Base-by-base conservation (phyloP, 2,797 vertebrate species). In the Basileuterus tristriatus region DNA sequence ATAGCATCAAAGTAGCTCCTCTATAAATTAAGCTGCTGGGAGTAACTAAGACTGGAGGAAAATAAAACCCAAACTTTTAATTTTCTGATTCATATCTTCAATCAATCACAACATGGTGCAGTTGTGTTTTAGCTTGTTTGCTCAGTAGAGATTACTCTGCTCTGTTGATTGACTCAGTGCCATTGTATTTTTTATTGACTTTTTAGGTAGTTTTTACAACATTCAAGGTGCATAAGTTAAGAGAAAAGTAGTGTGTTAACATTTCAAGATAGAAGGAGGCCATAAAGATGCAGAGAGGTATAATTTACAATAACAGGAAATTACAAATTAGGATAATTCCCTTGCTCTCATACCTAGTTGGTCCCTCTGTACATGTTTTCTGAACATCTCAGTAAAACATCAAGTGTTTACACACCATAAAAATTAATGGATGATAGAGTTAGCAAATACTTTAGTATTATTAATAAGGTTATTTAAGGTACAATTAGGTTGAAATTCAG, bases 31-130 rank as follows among this genome's bases (percentile, higher is more conserved):
- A 96, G 77, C 79, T 91, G 86, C 85, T 80, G 85, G 85, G 94
- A 97, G 95, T 95, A 97, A 95, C 79, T 90, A 94, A 97, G 98
- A 96, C 64, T 78, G 67, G 77, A 64, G 8, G 3, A 92, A 95
- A 89, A 85, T 83, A 68, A 44, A 10, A 0, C 0, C 5, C 13
- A 19, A 53, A 8, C 6, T 94, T 97, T 96, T 96, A 94, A 97
- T 97, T 97, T 98, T 97, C 95, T 97, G 96, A 97, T 97, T 97
- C 79, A 78, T 96, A 96, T 96, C 96, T 98, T 97, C 96, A 96
- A 96, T 98, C 95, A 98, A 94, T 97, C 94, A 90, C 94, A 95
- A 94, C 91, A 90, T 17, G 60, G 50, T 86, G 83, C 41, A 89
- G 94, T 91, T 95, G 82, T 87, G 74, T 96, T 97, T 97, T 94